Evolutionary conservation across 2,888 invertebrate species (phyloP).

Genomic region (Cryptus armator): DNA sequence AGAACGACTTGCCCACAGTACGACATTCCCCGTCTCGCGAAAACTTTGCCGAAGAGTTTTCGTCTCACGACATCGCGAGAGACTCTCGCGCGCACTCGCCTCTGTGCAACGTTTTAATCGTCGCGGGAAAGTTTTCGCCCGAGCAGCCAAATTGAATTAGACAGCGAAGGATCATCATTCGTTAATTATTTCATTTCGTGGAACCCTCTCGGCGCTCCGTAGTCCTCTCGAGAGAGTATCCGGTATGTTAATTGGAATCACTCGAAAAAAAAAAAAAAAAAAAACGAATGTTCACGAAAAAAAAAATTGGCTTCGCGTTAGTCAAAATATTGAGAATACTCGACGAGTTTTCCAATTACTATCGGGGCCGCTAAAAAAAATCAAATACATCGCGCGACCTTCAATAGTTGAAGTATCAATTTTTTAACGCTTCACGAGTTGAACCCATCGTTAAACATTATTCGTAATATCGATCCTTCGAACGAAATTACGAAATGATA

Average conservation of each 20-base stretch:
- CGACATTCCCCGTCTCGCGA: neutral
- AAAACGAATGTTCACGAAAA: neutral
- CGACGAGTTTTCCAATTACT: neutral
- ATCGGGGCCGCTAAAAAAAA: neutral
- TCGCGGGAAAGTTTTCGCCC: neutral
- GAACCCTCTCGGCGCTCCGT: neutral
- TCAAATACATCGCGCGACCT: neutral
- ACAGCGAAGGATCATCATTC: conserved; percentile 24
- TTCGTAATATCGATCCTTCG: neutral
- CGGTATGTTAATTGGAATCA: conserved; percentile 5
- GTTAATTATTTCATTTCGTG: conserved; percentile 27
- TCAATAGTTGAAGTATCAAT: neutral
- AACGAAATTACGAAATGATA: neutral
- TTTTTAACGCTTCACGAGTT: neutral
- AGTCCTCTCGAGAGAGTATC: neutral
- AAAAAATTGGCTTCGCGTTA: neutral
- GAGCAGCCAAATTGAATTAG: conserved; percentile 1
- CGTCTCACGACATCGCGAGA: neutral
- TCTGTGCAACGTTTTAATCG: conserved; percentile 1
- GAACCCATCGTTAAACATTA: neutral
- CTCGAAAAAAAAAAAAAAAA: neutral
- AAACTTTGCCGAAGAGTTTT: neutral
- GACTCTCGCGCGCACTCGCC: neutral
- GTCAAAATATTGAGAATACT: neutral
- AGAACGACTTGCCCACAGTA: neutral